These are phyloP conservation scores for Arizona elegans DNA, from an alignment of 2,113 vertebrate species.

Conservation along the genomic window DNA sequence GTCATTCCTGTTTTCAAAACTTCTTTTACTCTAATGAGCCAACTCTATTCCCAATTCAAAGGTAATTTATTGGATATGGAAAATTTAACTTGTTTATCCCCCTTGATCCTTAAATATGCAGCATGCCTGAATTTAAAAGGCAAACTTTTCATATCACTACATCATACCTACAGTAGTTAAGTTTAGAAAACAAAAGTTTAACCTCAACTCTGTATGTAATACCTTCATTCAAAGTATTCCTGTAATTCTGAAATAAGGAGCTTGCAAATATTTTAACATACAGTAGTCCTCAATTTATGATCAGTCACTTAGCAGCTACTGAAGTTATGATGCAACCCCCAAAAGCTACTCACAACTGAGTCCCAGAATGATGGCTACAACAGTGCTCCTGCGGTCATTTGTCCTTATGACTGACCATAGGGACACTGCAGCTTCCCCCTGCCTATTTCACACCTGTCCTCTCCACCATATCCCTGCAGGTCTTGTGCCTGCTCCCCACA, in stretches of 20 bases:
- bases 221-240: slow-evolving; percentile 11
- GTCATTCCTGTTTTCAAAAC: not conserved
- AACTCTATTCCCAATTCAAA: not conserved
- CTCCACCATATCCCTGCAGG: no score
- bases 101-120: slow-evolving; percentile 30
- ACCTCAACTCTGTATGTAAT: slow-evolving; percentile 19
- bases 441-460: no score
- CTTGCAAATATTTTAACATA: slow-evolving; percentile 30
- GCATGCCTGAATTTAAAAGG: not conserved
- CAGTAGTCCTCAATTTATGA: not conserved
- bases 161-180: not conserved
- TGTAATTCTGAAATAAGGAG: not conserved
- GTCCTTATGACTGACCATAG: no score
- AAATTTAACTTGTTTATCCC: not conserved
- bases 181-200: slow-evolving; percentile 29
- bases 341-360: no score
- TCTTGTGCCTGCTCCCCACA: no score
- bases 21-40: not conserved
- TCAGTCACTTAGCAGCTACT: no score
- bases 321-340: no score
- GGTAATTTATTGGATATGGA: not conserved
- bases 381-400: no score
- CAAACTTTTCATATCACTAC: not conserved
- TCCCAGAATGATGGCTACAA: no score
- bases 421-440: no score